phyloP scores from a whole-genome alignment of 2,797 vertebrate genomes.

The Astyanax mexicanus region DNA sequence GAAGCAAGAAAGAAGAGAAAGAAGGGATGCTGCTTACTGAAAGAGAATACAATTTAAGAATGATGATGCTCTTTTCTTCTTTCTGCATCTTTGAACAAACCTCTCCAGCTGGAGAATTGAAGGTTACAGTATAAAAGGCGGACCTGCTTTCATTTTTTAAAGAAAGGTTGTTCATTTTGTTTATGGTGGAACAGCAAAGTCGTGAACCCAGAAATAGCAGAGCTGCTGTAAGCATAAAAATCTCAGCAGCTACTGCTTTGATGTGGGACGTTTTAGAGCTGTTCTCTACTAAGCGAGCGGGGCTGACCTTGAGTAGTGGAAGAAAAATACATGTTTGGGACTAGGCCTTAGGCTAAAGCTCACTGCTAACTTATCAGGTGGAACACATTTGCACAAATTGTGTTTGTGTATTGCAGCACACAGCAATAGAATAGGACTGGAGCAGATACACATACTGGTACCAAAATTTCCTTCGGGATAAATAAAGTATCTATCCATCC shows the following conservation, averaged over 20 bases:
- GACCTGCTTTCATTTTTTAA: neutral
- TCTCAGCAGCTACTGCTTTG: neutral
- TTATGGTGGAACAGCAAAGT: neutral
- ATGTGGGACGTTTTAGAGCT: neutral
- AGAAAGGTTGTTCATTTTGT: neutral
- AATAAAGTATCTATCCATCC: no score
- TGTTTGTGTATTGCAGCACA: no score
- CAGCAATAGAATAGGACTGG: no score
- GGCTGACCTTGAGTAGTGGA: neutral
- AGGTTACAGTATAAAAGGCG: neutral
- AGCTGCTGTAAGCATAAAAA: neutral
- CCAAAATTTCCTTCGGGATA: no score
- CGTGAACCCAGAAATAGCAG: neutral
- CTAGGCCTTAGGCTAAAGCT: no score
- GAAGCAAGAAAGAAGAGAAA: constrained; percentile 37
- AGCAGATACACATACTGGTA: no score
- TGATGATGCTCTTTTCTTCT: constrained; percentile 1
- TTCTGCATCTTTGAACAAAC: neutral
- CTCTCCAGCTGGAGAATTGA: neutral
- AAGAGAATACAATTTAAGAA: neutral
- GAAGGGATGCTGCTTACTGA: constrained; percentile 7
- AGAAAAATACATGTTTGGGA: neutral
- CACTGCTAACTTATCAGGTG: no score
- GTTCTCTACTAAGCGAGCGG: neutral
- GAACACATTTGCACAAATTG: no score